Evolutionary conservation across 2,797 vertebrate genomes (phyloP), one percentile per base, ranked within the genome.

Genomic region (Sebastolobus altivelis): DNA sequence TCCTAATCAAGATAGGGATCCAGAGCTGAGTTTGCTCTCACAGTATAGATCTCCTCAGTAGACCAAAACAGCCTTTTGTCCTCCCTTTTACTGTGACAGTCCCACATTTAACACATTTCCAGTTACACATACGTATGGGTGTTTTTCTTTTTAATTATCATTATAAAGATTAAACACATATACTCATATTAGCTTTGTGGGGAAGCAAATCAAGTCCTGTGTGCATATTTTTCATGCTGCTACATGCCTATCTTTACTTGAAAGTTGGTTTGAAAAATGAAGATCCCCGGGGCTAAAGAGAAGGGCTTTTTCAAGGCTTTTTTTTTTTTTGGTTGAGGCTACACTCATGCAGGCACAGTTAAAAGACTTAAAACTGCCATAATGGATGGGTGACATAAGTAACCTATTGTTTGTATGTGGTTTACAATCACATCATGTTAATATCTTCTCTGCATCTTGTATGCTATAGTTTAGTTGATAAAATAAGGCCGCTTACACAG

Each of bases 161-260:
- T 71, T 75, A 75, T 74, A 58, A 77, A 78, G 33, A 71, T 70
- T 66, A 77, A 84, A 84, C n/a, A 61, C 73, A 75, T 40, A 62
- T 60, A 65, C 59, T 54, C 55, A 43, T 86, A 93, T 92, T 88
- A 90, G 67, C 68, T 79, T 81, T 75, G 72, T 80, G 81, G 75
- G 82, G 84, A 87, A 91, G 85, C 80, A 91, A 90, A 90, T 92
- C 89, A 91, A 91, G 90, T 89, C 76, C 77, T 90, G 87, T 89
- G 90, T 94, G 93, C 95, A 96, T 96, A 95, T 93, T 94, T 96
- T 92, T 95, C 96, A 88, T 95, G 96, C 90, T 92, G 94, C 93
- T 93, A 95, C 96, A 95, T 91, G 96, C 90, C 95, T 92, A 88
- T 91, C 87, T 90, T 90, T 87, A 84, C 90, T 91, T 91, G 89